A percentile compares a stretch with the other conserved stretches of the same genome.
Evolutionary conservation across 1,140 invertebrate species (phyloP).

Genomic region (Temnothorax nylanderi): DNA sequence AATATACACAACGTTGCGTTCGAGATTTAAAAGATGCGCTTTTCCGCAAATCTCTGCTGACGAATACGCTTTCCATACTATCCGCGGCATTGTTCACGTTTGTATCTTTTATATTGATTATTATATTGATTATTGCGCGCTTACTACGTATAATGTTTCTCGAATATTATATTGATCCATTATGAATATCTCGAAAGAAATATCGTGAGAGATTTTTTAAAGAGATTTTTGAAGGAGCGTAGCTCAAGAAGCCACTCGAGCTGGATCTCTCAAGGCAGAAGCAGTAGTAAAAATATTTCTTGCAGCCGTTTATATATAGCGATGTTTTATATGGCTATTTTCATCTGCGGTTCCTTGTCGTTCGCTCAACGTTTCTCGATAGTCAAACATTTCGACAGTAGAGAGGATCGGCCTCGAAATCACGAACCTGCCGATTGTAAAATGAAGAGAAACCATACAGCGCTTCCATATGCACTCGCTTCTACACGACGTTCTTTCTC

Average conservation of each 20-base stretch:
- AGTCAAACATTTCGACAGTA: not conserved
- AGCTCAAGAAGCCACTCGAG: slow-evolving; percentile 11
- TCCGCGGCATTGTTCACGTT: not conserved
- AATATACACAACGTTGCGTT: not conserved
- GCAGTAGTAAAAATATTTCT: slow-evolving; percentile 55
- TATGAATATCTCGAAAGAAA: not conserved
- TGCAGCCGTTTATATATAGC: slow-evolving; percentile 55
- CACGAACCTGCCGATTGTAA: not conserved
- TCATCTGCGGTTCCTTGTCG: slow-evolving; percentile 27
- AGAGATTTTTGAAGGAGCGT: not conserved
- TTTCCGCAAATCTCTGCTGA: not conserved
- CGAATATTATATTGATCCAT: not conserved
- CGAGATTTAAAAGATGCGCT: not conserved
- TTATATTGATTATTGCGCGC: not conserved
- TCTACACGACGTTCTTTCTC: not conserved
- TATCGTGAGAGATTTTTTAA: not conserved
- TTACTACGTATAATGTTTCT: not conserved
- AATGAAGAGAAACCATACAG: not conserved
- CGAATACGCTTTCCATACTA: not conserved
- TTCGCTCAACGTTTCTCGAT: slow-evolving; percentile 34
- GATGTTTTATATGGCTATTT: slow-evolving; percentile 57
- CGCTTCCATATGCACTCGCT: not conserved
- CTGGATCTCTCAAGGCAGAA: slow-evolving; percentile 20
- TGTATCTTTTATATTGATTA: not conserved
- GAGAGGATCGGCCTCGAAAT: not conserved